phyloP scores from a whole-genome alignment of 2,888 invertebrate species.

The Saturnia pavonia region DNA sequence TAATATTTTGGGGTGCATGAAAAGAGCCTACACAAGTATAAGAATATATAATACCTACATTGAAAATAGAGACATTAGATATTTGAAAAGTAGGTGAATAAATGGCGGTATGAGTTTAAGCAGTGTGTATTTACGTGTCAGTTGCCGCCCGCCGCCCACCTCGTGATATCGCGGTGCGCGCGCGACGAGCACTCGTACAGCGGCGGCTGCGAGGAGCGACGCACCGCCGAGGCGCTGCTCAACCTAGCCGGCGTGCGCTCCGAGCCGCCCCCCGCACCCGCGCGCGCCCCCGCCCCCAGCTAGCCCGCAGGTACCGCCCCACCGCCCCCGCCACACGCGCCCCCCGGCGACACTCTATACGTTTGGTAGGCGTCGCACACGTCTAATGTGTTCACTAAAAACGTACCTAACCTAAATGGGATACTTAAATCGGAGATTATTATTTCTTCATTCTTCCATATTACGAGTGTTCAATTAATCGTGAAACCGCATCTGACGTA shows the following conservation, averaged over 20 bases:
- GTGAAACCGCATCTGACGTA: too few species aligned
- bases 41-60: too few species aligned
- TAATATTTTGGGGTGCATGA: too few species aligned
- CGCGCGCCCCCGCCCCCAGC: conserved; percentile 16
- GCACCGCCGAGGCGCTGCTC: conserved; percentile 76
- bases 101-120: too few species aligned
- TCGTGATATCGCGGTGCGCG: conserved; percentile 92
- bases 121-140: conserved; percentile 31
- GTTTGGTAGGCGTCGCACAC: not conserved
- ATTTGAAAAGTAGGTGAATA: too few species aligned
- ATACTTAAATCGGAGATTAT: not conserved
- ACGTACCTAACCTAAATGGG: not conserved
- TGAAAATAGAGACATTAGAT: too few species aligned
- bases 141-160: conserved; percentile 73
- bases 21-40: too few species aligned
- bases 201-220: conserved; percentile 80
- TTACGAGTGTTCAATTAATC: not conserved
- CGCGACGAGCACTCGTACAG: conserved; percentile 98
- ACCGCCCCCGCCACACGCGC: not conserved
- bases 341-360: not conserved
- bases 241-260: conserved; percentile 70
- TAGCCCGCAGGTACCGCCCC: conserved; percentile 1
- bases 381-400: not conserved
- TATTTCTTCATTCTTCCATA: not conserved
- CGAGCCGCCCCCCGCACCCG: conserved; percentile 24